Percentiles rank a stretch among this genome's conserved stretches.
Evolutionary conservation across 2,797 vertebrate genomes (phyloP).

Genomic region (Benthosema pterotum): DNA sequence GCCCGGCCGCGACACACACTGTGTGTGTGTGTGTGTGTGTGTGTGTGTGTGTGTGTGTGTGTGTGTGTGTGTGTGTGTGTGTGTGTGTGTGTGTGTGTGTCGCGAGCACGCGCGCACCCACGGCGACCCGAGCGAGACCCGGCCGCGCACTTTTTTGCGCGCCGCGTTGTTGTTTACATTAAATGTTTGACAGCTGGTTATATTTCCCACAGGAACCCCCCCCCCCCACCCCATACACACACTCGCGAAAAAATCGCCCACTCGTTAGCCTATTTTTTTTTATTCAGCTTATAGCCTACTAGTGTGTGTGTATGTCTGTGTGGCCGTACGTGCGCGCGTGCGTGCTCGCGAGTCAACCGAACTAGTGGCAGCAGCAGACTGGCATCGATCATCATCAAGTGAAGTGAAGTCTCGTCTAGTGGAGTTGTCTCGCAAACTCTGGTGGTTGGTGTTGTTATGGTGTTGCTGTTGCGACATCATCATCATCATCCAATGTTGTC

Average conservation of each 20-base stretch:
- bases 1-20: constrained; percentile 63
- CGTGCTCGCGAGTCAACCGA: background rate
- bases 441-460: constrained; percentile 4
- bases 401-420: constrained; percentile 4
- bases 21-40: too few species aligned
- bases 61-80: constrained; percentile 43
- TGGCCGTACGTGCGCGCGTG: background rate
- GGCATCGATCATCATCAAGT: constrained; percentile 24
- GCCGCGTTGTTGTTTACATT: constrained; percentile 37
- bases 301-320: too few species aligned
- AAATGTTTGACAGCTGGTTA: constrained; percentile 28
- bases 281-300: background rate
- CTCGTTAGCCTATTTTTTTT: constrained; percentile 1
- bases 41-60: too few species aligned
- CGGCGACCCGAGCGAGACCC: constrained; percentile 25
- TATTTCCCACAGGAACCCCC: constrained; percentile 17
- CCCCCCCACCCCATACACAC: too few species aligned
- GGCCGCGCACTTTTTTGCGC: constrained; percentile 1
- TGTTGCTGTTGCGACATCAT: constrained; percentile 44
- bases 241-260: constrained; percentile 31
- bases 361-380: constrained; percentile 13
- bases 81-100: constrained; percentile 40
- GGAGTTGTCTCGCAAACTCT: constrained; percentile 31
- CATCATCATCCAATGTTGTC: too few species aligned
- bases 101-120: constrained; percentile 27